Percentiles rank a stretch among this genome's conserved stretches.
phyloP scores from a whole-genome alignment of 2,888 invertebrate species.

The Drosophila anceps region DNA sequence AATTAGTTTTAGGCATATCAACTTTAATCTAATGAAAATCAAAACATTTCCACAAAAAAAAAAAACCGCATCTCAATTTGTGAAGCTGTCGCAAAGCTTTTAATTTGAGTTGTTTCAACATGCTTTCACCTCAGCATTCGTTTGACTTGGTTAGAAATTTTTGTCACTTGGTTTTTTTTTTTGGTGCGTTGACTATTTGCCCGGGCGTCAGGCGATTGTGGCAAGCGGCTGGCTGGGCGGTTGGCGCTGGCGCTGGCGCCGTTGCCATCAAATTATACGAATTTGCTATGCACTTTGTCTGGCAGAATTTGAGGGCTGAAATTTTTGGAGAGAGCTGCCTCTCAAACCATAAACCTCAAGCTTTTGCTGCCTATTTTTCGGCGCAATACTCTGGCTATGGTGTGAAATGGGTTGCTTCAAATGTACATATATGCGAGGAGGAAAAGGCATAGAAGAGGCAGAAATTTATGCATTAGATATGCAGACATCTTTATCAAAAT shows the following conservation, averaged over 20 bases:
- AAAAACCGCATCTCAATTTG: not conserved
- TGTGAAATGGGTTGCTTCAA: not conserved
- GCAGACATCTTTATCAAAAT: not conserved
- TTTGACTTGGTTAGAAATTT: slow-evolving; percentile 47
- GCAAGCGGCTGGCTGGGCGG: not conserved
- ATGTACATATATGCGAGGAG: not conserved
- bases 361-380: slow-evolving; percentile 13
- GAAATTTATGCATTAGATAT: not conserved
- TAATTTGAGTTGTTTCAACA: slow-evolving; percentile 9
- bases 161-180: slow-evolving; percentile 43
- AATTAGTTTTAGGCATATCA: not conserved
- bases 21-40: not conserved
- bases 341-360: not conserved
- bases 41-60: not conserved
- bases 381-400: not conserved
- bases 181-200: slow-evolving; percentile 43
- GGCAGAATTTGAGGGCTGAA: slow-evolving; percentile 4
- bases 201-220: slow-evolving; percentile 7
- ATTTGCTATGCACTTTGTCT: slow-evolving; percentile 58
- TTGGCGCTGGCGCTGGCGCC: slow-evolving; percentile 21
- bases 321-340: slow-evolving; percentile 13
- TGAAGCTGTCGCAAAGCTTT: slow-evolving; percentile 4
- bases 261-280: slow-evolving; percentile 60
- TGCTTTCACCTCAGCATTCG: slow-evolving; percentile 14
- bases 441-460: not conserved